Percentiles rank a stretch among this genome's conserved stretches.
Evolutionary conservation across 2,113 vertebrate genomes (phyloP).

Genomic region (Tichodroma muraria): DNA sequence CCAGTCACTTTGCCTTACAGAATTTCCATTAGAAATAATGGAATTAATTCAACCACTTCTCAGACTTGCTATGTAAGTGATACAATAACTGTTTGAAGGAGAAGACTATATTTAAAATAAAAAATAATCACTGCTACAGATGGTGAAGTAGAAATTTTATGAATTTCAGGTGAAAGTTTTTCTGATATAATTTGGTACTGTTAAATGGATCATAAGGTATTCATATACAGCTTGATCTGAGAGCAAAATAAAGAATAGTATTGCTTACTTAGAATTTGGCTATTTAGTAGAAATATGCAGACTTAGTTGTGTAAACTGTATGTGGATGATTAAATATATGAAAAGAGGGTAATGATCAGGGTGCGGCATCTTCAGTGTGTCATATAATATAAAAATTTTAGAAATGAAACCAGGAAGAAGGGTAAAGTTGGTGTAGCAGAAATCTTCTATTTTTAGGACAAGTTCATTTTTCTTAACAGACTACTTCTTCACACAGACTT

Average conservation of each 20-base stretch:
- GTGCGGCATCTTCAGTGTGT: neutral
- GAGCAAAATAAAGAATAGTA: neutral
- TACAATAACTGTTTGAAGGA: neutral
- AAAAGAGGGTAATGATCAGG: neutral
- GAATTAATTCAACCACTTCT: neutral
- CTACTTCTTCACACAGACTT: neutral
- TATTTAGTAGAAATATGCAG: neutral
- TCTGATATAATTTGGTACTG: neutral
- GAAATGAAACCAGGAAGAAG: neutral
- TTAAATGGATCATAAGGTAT: neutral
- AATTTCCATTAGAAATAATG: neutral
- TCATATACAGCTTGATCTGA: neutral
- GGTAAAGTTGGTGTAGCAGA: neutral
- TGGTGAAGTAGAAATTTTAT: neutral
- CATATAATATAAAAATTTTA: neutral
- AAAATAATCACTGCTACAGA: neutral
- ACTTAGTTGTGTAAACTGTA: neutral
- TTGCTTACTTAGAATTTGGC: neutral
- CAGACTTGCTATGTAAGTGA: neutral
- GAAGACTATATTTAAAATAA: neutral
- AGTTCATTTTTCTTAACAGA: neutral
- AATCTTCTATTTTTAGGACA: neutral
- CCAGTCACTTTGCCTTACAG: neutral
- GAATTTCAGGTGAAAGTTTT: neutral
- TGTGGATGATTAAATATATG: neutral